phyloP scores from a whole-genome alignment of 2,888 invertebrate genomes.

The Blomia tropicalis region DNA sequence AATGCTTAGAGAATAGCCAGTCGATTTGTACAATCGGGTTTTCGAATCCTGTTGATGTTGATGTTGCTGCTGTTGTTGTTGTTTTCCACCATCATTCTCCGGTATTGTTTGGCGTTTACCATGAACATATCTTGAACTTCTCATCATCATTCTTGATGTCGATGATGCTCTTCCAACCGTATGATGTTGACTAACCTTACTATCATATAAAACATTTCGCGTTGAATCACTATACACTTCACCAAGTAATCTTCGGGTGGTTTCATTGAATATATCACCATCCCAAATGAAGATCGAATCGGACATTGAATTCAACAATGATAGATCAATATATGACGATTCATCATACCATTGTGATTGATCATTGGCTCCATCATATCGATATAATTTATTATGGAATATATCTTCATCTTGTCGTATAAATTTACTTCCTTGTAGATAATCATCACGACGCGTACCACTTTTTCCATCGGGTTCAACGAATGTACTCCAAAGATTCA shows the following conservation, averaged over 20 bases:
- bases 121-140: neutral
- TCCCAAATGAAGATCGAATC: conserved; percentile 75
- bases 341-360: no score
- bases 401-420: neutral
- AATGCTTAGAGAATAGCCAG: conserved; percentile 49
- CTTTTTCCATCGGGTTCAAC: conserved; percentile 47
- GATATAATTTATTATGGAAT: conserved; percentile 47
- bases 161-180: neutral
- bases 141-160: neutral
- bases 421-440: conserved; percentile 2
- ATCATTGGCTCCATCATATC: conserved; percentile 73
- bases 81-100: neutral
- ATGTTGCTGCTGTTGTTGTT: neutral
- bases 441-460: neutral
- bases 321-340: conserved; percentile 39
- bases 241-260: conserved; percentile 51
- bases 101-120: neutral
- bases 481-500: conserved; percentile 76
- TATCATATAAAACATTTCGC: conserved; percentile 5
- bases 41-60: conserved; percentile 21
- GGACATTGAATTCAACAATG: conserved; percentile 40
- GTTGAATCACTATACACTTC: conserved; percentile 41
- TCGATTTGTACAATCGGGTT: conserved; percentile 27
- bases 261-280: conserved; percentile 76
- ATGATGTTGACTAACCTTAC: neutral